Evolutionary conservation across 2,113 vertebrate genomes (phyloP).

Genomic region (Chelonoidis abingdonii): DNA sequence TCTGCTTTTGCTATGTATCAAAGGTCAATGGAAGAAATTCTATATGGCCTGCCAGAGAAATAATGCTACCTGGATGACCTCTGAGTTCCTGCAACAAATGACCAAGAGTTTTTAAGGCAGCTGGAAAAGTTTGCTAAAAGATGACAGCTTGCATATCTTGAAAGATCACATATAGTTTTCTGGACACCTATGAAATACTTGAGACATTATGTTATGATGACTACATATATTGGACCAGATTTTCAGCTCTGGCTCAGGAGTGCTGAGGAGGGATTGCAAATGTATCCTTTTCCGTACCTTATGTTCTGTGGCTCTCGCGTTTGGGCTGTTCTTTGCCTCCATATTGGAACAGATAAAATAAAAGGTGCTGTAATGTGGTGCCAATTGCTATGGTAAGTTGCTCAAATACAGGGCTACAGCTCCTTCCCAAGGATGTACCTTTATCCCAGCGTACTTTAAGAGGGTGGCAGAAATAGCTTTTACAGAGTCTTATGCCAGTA

Average conservation of each 20-base stretch:
- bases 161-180: too few species aligned
- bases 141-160: background rate
- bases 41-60: too few species aligned
- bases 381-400: background rate
- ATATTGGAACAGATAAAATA: background rate
- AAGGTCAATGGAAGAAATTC: too few species aligned
- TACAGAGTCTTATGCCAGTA: rapidly evolving
- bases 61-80: too few species aligned
- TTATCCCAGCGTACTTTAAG: background rate
- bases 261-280: background rate
- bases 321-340: background rate
- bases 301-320: background rate
- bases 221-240: background rate
- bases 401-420: background rate
- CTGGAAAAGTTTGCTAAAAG: background rate
- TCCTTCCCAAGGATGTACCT: background rate
- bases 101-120: background rate
- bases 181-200: background rate
- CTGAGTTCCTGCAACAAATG: too few species aligned
- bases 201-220: background rate
- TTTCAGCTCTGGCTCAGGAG: background rate
- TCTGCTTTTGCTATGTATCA: background rate
- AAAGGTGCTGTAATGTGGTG: background rate
- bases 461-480: background rate
- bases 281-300: background rate